Evolutionary conservation across 1,140 invertebrate genomes (phyloP), one percentile per base, ranked within the genome.

Genomic region (Drosophila hydei): DNA sequence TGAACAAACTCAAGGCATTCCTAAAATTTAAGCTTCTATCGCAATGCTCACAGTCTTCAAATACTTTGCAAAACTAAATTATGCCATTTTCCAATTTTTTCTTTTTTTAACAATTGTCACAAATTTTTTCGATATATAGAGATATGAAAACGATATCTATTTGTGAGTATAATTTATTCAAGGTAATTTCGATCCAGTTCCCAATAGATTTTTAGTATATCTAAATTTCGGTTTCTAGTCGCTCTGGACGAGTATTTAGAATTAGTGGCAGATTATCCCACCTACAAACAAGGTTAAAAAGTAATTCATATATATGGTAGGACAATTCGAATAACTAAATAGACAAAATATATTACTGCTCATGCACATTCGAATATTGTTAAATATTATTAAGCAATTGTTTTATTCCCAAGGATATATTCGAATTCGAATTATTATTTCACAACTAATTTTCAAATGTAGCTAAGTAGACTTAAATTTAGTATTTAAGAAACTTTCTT

Each of bases 221-320:
- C 9, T 33, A 11, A 33, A 33, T 9, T 33, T 33, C 1, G 6
- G 8, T 19, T 18, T 55, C 21, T 27, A 14, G 18, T 23, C 33
- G 52, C 18, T 55, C 12, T 55, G 60, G 27, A 63, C 12, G 25
- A 12, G 11, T 12, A 12, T 11, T 33, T 65, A 48, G 33, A 8
- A 58, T 65, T 47, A 65, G 30, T 16, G 7, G 43, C 42, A 65
- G 52, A 36, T 27, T 58, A 60, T 36, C 62, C 62, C 62, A 65
- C 62, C 62, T 65, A 65, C 12, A 48, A 42, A 42, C n/a, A 27
- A 14, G 14, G 4, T 56, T 56, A 21, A 56, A 27, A 27, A 27
- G 1, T 3, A 9, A 42, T 7, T 7, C 4, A 47, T 36, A 47
- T 19, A 58, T 27, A 18, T 12, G 2, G 14, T 27, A 50, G 21